Evolutionary conservation across 92 coral and sea anemone genomes (phyloP).

Genomic region (Epizoanthus stellaris): DNA sequence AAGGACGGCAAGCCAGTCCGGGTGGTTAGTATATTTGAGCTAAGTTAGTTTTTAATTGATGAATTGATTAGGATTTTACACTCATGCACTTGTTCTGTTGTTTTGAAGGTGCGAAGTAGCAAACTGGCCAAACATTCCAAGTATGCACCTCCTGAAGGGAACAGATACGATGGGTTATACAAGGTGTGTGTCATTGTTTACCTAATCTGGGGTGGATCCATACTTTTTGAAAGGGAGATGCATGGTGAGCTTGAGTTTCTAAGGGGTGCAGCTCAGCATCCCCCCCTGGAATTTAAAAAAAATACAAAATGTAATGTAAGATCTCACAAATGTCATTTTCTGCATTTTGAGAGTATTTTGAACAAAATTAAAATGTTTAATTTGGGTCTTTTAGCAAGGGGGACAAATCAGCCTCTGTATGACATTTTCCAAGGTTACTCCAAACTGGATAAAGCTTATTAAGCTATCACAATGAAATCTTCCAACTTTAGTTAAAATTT

Average conservation of each 20-base stretch:
- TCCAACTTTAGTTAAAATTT: too few relatives aligned
- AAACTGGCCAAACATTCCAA: conserved; percentile 91
- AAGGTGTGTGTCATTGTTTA: conserved; percentile 63
- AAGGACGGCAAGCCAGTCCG: conserved; percentile 97
- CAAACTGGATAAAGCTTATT: too few relatives aligned
- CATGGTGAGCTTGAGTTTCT: background rate
- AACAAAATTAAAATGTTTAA: too few relatives aligned
- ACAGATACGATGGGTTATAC: conserved; percentile 96
- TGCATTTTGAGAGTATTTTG: too few relatives aligned
- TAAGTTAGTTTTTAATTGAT: background rate
- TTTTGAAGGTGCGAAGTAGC: conserved; percentile 85
- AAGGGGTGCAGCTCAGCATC: too few relatives aligned
- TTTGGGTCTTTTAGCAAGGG: too few relatives aligned
- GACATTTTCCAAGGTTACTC: too few relatives aligned
- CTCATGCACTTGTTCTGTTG: background rate
- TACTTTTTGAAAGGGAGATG: background rate
- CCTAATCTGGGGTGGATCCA: background rate
- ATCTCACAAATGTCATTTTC: too few relatives aligned
- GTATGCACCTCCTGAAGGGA: conserved; percentile 90
- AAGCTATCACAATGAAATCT: too few relatives aligned
- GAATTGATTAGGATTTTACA: background rate
- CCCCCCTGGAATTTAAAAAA: too few relatives aligned
- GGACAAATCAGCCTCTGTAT: too few relatives aligned
- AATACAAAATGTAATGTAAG: too few relatives aligned
- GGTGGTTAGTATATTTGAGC: conserved; percentile 69